Base-by-base conservation (phyloP, 2,888 invertebrate species). In the Mechanitis messenoides region DNA sequence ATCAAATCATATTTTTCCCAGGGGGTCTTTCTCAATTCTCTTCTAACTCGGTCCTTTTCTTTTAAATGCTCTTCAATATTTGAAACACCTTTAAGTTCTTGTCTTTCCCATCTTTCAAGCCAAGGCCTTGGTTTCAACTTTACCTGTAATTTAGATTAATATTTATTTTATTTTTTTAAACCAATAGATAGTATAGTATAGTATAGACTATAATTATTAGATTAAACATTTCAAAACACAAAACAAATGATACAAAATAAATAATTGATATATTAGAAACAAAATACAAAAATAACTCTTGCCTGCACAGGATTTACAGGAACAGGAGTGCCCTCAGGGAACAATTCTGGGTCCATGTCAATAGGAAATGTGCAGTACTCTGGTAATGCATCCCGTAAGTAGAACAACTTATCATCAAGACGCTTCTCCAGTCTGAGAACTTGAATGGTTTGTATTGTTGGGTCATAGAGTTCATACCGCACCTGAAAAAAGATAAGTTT, bases 1-100 rank as follows among this genome's bases (percentile, higher is more conserved):
- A 99, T 98, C 59, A 99, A 87, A 85, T 99, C 98, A 84, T 94
- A 96, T 90, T 97, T 95, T 77, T 96, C 96, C 93, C 95, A 96
- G 0, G 96, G 96, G 69, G 91, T 94, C 53, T 91, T 92, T 45
- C 91, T 77, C 58, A 91, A 77, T 67, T 92, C 87, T 4, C 94
- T 92, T 59, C 92, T 91, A 33, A 83, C 78, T 68, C 82, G 76
- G 53, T 87, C 87, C 68, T 92, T 92, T 31, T 90, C 83, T 67
- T 85, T 92, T 2, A 93, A 72, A 70, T 91, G 74, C 65, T 92
- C 91, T 62, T 92, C 91, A 45, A 93, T 86, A 65, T 93, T 92
- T 45, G 92, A 83, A 4, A 97, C 88, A 7, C 97, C 97, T 79
- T 94, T 92, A 62, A 96, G 85, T 70, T 94, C 91, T 75, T 94